Evolutionary conservation across 2,113 vertebrate genomes (phyloP), one percentile per base, ranked within the genome.

Genomic region (Chauna torquata): DNA sequence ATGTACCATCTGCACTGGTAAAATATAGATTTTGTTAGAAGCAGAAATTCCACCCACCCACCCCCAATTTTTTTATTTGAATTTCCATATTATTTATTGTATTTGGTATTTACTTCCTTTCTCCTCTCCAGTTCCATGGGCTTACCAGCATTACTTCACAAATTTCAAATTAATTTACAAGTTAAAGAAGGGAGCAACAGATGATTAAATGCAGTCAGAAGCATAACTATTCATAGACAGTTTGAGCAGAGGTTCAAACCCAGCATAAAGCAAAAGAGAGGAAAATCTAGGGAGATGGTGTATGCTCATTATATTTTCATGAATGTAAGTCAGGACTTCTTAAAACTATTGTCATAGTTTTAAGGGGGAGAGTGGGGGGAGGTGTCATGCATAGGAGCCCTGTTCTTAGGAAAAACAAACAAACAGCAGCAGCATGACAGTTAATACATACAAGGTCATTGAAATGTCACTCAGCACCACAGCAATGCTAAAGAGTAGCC

Each of bases 201-300:
- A 25, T 66, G 38, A 80, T 92, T 90, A 75, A 91, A 70, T 38
- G 75, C 22, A 42, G 52, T 77, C 45, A 83, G 47, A 77, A 82
- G 7, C 47, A 62, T 52, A 40, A 85, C 58, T 89, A 64, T 57
- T 16, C 74, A 94, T 78, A 25, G 19, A 88, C 20, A 11, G 16
- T 49, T 82, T 80, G 75, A 92, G 78, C 25, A 92, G 91, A 72
- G 32, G n/a, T 89, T 94, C 90, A 94, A 94, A 88, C 68, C 11
- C 75, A 89, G 54, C 80, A 79, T 30, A 49, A 25, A 80, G 24
- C 24, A 82, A 82, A 81, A 85, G 45, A 91, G 23, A 94, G 40
- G 47, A 77, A 88, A 78, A n/a, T 34, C 18, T 65, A 36, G 75
- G 47, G 44, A 93, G 27, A 40, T 24, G 6, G 12, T 80, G 12